Percentiles rank a stretch among this genome's conserved stretches.
Evolutionary conservation across 2,888 invertebrate species (phyloP).

Genomic region (Noctua comes): DNA sequence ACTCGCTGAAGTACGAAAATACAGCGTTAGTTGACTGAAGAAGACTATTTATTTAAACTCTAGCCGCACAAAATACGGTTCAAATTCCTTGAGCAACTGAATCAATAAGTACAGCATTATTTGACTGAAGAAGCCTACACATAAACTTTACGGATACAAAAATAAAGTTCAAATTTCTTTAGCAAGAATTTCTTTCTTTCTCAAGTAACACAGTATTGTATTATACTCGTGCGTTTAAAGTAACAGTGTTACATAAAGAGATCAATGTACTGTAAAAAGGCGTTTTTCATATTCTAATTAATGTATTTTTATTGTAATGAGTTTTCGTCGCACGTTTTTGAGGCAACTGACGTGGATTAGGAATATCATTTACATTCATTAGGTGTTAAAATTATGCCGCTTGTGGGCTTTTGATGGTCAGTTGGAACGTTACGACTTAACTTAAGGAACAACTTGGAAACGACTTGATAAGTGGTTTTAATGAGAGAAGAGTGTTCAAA

Average conservation of each 20-base stretch:
- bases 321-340: conserved; percentile 54
- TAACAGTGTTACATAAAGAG: conserved; percentile 47
- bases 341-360: conserved; percentile 30
- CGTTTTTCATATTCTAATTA: conserved; percentile 68
- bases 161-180: conserved; percentile 36
- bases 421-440: neutral
- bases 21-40: conserved; percentile 38
- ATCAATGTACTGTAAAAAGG: conserved; percentile 57
- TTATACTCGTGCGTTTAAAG: conserved; percentile 16
- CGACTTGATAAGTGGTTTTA: neutral
- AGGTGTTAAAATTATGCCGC: conserved; percentile 12
- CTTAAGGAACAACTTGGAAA: neutral
- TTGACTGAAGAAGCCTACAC: neutral
- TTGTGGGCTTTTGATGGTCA: conserved; percentile 29
- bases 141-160: neutral
- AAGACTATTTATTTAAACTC: conserved; percentile 4
- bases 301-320: conserved; percentile 66
- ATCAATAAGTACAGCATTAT: neutral
- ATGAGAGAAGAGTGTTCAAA: no score
- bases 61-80: neutral
- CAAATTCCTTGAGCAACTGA: conserved; percentile 23
- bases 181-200: conserved; percentile 1
- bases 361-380: conserved; percentile 62
- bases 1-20: conserved; percentile 57
- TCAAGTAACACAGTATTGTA: conserved; percentile 16